Percentiles rank a stretch among this genome's conserved stretches.
Evolutionary conservation across 2,888 invertebrate species (phyloP).

Genomic region (Drosophila subsilvestris): DNA sequence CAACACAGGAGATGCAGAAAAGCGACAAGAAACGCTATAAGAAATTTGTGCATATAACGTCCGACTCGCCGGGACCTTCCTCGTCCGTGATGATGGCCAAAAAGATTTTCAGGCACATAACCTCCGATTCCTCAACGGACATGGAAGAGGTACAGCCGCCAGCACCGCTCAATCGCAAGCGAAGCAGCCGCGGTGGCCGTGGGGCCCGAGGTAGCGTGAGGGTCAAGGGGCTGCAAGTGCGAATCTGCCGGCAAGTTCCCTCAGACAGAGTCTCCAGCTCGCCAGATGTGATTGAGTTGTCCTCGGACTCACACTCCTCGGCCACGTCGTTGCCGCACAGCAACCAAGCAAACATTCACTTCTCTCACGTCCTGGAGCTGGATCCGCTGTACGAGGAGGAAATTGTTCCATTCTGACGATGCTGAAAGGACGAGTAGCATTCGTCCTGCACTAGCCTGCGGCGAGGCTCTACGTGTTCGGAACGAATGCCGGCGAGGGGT

Average conservation of each 20-base stretch:
- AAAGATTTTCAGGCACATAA: slow-evolving; percentile 48
- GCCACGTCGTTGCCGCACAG: slow-evolving; percentile 21
- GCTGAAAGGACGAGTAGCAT: slow-evolving; percentile 9
- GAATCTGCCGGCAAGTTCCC: not conserved
- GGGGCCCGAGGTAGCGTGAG: slow-evolving; percentile 15
- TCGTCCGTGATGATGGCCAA: slow-evolving; percentile 28
- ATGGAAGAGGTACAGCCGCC: slow-evolving; percentile 43
- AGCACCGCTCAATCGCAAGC: not conserved
- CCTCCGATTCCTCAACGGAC: slow-evolving; percentile 70
- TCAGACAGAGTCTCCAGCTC: slow-evolving; percentile 11
- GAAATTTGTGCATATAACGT: slow-evolving; percentile 63
- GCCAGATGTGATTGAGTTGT: slow-evolving; percentile 57
- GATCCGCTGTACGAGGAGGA: slow-evolving; percentile 81
- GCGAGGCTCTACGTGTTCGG: slow-evolving; percentile 55
- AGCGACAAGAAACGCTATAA: not conserved
- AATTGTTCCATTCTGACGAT: slow-evolving; percentile 65
- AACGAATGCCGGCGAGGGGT: slow-evolving; percentile 70
- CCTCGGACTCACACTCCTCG: slow-evolving; percentile 61
- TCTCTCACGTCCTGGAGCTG: slow-evolving; percentile 47
- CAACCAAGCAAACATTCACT: slow-evolving; percentile 33
- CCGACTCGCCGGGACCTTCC: slow-evolving; percentile 44
- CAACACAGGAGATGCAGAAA: slow-evolving; percentile 23
- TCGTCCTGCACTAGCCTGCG: slow-evolving; percentile 6
- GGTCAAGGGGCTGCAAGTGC: slow-evolving; percentile 1
- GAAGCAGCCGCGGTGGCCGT: slow-evolving; percentile 15